A percentile compares a stretch with the other conserved stretches of the same genome.
These are phyloP conservation scores for Cyphomyrus plagiostoma DNA, from an alignment of 2,113 vertebrate genomes.

Conservation along the genomic window DNA sequence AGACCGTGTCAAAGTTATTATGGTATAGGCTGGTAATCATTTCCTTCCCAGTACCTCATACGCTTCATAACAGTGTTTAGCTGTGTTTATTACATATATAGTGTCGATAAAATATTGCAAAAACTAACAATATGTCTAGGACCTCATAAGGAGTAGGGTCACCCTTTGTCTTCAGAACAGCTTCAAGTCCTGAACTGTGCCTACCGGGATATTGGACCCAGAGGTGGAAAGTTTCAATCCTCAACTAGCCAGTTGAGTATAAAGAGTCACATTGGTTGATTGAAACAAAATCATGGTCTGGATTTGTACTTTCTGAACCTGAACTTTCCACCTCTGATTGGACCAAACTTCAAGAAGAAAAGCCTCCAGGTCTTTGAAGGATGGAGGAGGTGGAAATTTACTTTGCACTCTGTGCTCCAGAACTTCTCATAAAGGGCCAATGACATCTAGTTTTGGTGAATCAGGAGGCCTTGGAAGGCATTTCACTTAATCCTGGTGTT, in stretches of 20 bases:
- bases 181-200: not conserved
- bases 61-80: not conserved
- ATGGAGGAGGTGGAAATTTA: not conserved
- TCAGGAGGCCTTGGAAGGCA: not conserved
- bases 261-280: not conserved
- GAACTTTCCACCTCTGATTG: not conserved
- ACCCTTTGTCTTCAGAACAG: not conserved
- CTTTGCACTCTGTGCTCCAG: not conserved
- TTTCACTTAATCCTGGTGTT: not conserved
- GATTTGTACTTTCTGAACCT: not conserved
- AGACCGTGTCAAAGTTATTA: not conserved
- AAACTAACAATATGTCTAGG: not conserved
- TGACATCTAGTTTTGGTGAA: not conserved
- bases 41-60: not conserved
- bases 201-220: not conserved
- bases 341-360: not conserved
- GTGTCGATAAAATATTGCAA: not conserved
- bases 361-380: not conserved
- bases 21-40: not conserved
- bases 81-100: not conserved
- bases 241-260: not conserved
- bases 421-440: not conserved
- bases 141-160: not conserved
- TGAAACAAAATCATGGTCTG: not conserved
- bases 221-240: not conserved